Conservation (phyloP, 2,113 vertebrate species). For the Phoxinus phoxinus region DNA sequence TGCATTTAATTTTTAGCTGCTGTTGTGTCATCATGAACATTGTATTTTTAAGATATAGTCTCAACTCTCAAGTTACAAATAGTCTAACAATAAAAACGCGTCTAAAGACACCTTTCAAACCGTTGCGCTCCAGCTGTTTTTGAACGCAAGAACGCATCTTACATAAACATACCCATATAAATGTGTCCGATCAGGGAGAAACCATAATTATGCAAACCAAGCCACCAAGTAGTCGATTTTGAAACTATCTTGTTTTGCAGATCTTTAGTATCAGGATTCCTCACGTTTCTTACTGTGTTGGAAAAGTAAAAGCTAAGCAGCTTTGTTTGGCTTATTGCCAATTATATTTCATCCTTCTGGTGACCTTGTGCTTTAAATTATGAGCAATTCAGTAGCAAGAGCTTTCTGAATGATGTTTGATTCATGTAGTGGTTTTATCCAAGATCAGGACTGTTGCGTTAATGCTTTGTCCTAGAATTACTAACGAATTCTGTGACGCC, state of each 20-base stretch:
- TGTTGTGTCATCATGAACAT: background rate
- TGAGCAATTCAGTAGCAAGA: background rate
- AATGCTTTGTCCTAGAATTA: background rate
- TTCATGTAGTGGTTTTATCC: background rate
- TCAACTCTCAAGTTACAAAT: background rate
- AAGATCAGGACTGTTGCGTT: background rate
- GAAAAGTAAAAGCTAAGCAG: background rate
- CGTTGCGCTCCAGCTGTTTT: background rate
- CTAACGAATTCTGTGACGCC: background rate
- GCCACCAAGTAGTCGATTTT: background rate
- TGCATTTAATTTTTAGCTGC: too few relatives aligned
- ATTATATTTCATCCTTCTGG: background rate
- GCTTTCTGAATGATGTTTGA: constrained; percentile 3
- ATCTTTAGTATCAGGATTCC: background rate
- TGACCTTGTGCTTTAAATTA: background rate
- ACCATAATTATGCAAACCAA: background rate
- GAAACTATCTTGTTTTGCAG: background rate
- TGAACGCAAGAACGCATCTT: background rate
- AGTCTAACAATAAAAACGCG: background rate
- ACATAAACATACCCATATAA: background rate
- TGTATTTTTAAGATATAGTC: background rate
- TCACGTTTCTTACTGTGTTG: background rate
- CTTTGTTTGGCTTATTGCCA: background rate
- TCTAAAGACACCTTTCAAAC: background rate
- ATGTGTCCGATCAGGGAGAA: background rate